Evolutionary conservation across 2,888 invertebrate genomes (phyloP), one percentile per base, ranked within the genome.

Genomic region (Byasa hedistus): DNA sequence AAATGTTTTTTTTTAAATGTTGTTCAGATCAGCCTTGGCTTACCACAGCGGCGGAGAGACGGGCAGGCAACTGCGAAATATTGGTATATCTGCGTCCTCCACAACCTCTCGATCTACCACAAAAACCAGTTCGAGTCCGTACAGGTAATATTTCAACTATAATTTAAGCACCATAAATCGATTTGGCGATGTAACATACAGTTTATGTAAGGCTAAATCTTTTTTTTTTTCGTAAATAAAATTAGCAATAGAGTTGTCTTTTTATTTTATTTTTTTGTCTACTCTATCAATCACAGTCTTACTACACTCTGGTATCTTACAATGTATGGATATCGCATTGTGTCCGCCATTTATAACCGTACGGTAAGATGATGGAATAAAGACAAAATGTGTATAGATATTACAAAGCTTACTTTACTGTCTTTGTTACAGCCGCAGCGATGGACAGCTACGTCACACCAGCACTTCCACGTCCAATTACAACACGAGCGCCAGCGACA

Each of bases 91-190:
- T 17, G 97, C 98, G 0, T 98, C 98, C 0, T 98, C 98, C 69
- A 98, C 98, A 0, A 98, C 98, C 0, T 98, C 98, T 1, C 93
- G 98, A 71, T 98, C 98, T 39, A 98, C 98, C 0, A 98, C 97
- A 60, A 98, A 98, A 85, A 98, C 98, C 19, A 96, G 97, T 76
- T 97, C 98, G 36, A 97, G 98, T 84, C 97, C 98, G 15, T 98
- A 98, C 80, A 95, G 96, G 95, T 94, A 81, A 58, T n/a, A 17
- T 21, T 44, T 22, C 39, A 15, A n/a, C n/a, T 48, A n/a, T 48
- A 19, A 48, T 4, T n/a, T 3, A 48, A 48, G 48, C 19, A 48
- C 48, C 4, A 48, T n/a, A 48, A 5, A 12, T n/a, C n/a, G 19
- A 2, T n/a, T 19, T 32, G 1, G 4, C 17, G 44, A 44, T 4